These are phyloP conservation scores for Cheumatopsyche charites DNA, from an alignment of 1,140 invertebrate species.

Conservation along the genomic window DNA sequence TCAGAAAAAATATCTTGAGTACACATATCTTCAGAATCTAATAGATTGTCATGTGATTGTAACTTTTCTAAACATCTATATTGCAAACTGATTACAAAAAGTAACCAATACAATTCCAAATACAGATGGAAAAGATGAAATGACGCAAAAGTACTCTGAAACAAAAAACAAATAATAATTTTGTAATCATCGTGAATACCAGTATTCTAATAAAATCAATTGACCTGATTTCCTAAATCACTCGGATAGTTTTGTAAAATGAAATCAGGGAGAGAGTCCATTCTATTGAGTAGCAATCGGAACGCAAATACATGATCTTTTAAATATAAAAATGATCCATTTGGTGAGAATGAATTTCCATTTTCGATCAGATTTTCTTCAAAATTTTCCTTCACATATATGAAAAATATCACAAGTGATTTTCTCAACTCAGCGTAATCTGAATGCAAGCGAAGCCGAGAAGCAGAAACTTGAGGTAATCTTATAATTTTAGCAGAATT, in stretches of 20 bases:
- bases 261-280: slow-evolving; percentile 44
- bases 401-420: slow-evolving; percentile 40
- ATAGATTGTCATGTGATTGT: slow-evolving; percentile 3
- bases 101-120: slow-evolving; percentile 44
- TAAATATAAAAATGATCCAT: not conserved
- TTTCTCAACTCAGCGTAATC: slow-evolving; percentile 33
- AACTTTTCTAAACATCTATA: slow-evolving; percentile 33
- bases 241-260: slow-evolving; percentile 43
- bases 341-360: slow-evolving; percentile 22
- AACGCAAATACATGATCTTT: slow-evolving; percentile 35
- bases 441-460: slow-evolving; percentile 4
- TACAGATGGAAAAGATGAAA: slow-evolving; percentile 45
- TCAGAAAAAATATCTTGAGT: not conserved
- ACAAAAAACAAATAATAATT: slow-evolving; percentile 7
- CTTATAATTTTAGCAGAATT: slow-evolving; percentile 5
- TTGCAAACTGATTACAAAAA: slow-evolving; percentile 34
- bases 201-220: slow-evolving; percentile 16
- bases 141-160: slow-evolving; percentile 44
- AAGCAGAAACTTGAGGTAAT: not conserved
- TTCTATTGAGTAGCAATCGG: slow-evolving; percentile 36
- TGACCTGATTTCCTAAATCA: slow-evolving; percentile 44
- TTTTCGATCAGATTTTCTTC: slow-evolving; percentile 30
- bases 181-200: not conserved
- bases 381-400: slow-evolving; percentile 38
- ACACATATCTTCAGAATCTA: slow-evolving; percentile 33